These are phyloP conservation scores for Bucco capensis DNA, from an alignment of 2,113 vertebrate species.

Conservation along the genomic window DNA sequence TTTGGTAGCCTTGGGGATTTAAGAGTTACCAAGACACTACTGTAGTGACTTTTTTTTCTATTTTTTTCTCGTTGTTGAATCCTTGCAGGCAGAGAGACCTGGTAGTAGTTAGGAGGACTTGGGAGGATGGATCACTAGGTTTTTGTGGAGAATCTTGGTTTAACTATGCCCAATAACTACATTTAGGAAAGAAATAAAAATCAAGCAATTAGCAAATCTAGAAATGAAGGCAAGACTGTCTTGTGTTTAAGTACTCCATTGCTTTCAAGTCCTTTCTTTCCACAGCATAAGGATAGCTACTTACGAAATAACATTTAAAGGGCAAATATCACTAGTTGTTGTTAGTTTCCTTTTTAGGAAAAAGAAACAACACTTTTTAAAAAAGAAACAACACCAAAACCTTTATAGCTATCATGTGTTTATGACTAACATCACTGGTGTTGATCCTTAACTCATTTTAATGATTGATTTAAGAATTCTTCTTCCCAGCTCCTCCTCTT, in stretches of 20 bases:
- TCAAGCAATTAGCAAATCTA: not conserved
- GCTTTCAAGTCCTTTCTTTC: not conserved
- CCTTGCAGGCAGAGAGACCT: not conserved
- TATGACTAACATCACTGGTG: not conserved
- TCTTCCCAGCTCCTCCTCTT: not conserved
- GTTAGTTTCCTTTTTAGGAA: not conserved
- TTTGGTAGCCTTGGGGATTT: not conserved
- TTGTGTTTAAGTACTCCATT: not conserved
- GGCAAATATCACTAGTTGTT: not conserved
- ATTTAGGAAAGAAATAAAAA: not conserved
- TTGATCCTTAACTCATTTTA: slow-evolving; percentile 28
- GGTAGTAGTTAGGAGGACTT: not conserved
- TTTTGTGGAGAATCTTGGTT: not conserved
- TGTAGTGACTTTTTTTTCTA: not conserved
- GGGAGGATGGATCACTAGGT: not conserved
- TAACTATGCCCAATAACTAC: not conserved
- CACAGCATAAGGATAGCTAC: not conserved
- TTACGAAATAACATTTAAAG: not conserved
- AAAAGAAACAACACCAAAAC: not conserved
- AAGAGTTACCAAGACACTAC: not conserved
- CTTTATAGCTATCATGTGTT: not conserved
- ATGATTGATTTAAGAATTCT: slow-evolving; percentile 37
- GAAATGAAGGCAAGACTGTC: not conserved
- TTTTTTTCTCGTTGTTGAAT: not conserved
- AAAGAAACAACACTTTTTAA: not conserved